Evolutionary conservation across 1,140 invertebrate species (phyloP).

Genomic region (Fopius arisanus): DNA sequence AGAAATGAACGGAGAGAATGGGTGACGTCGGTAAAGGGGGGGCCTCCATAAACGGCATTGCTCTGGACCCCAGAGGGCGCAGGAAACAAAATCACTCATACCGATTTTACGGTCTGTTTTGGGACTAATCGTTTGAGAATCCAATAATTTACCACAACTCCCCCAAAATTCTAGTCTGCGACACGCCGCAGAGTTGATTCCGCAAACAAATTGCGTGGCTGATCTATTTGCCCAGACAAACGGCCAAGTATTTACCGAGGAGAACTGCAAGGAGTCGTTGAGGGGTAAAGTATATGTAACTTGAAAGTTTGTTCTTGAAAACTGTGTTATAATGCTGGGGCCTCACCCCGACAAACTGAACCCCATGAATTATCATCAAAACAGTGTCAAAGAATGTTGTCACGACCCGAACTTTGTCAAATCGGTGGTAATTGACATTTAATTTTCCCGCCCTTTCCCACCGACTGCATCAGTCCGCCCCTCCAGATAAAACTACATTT

Average conservation of each 20-base stretch:
- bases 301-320: constrained; percentile 5
- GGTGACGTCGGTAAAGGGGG: no score
- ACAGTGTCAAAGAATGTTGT: not conserved
- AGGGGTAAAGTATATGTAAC: not conserved
- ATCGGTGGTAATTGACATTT: constrained; percentile 14
- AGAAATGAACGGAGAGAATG: no score
- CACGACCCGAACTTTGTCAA: not conserved
- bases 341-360: not conserved
- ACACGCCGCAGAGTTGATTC: not conserved
- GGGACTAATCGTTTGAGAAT: no score
- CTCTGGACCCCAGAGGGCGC: no score
- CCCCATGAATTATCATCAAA: not conserved
- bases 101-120: no score
- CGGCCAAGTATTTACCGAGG: not conserved
- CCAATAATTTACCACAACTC: not conserved
- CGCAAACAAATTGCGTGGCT: constrained; percentile 2
- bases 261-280: not conserved
- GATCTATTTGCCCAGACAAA: constrained; percentile 2
- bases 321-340: not conserved
- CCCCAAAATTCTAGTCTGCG: not conserved
- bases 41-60: no score
- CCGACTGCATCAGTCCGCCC: not conserved
- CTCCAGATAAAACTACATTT: constrained; percentile 45
- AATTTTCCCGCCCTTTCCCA: not conserved
- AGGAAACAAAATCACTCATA: no score